Base-by-base conservation (phyloP, 1,140 invertebrate genomes). In the Ostrea denselamellosa region DNA sequence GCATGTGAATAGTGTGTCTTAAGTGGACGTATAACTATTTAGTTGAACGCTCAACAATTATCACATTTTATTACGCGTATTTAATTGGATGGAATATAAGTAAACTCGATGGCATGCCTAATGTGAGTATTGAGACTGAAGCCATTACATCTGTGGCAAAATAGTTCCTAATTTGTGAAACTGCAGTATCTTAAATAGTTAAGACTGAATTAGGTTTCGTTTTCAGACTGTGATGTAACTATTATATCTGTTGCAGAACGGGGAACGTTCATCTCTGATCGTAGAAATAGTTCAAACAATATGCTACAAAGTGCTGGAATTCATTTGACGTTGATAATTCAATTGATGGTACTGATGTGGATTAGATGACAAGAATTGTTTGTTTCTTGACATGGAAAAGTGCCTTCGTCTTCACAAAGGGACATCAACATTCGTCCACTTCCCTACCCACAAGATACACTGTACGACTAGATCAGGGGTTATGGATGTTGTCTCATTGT, bases 321-420 rank as follows among this genome's bases (percentile, higher is more conserved):
- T 77, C 68, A 77, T 28, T 28, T 77, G 25, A 77, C 68, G 12
- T 77, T 77, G 14, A 77, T 77, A 77, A 77, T 77, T 77, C 68
- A 77, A 77, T 77, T 77, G 12, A 77, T 77, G 28, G 28, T 25
- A 77, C 68, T 28, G 14, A 34, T 25, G 10, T 77, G 68, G 68
- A 77, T 2, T 77, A 77, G 68, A 28, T 77, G 68, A 77, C 68
- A 77, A 12, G 28, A 77, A 25, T 12, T 28, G 68, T 28, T 34
- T 34, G n/a, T 77, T 77, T 77, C 25, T 19, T 62, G 68, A 34
- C 14, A 44, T 44, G 34, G 34, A 77, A 17, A 77, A 77, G 68
- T 77, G 68, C 68, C 68, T 77, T 77, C 68, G 68, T 77, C 68
- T 77, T n/a, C 25, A 25, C 25, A 77, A 77, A 77, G 25, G 68